phyloP scores from a whole-genome alignment of 1,140 invertebrate genomes.

The Meloidogyne hapla region DNA sequence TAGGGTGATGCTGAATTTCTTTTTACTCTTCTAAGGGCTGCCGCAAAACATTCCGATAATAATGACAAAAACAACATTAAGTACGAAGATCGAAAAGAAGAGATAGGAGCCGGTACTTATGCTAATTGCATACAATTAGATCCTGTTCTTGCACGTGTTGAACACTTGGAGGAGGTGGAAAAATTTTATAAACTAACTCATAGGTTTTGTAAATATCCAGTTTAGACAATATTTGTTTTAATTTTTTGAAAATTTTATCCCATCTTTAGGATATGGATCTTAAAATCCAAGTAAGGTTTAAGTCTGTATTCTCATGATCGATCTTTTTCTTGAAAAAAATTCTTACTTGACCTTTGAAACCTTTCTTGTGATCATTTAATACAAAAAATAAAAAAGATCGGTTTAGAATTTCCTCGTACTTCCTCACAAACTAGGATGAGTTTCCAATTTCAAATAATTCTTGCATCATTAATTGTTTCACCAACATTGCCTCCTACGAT shows the following conservation, averaged over 20 bases:
- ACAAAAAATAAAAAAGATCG: not conserved
- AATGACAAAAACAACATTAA: not conserved
- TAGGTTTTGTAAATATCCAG: no score
- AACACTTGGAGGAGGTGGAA: not conserved
- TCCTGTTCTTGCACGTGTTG: not conserved
- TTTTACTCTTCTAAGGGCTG: conserved; percentile 13
- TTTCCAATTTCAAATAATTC: not conserved
- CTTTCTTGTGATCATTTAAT: not conserved
- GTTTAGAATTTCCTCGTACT: not conserved
- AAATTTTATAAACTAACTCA: not conserved
- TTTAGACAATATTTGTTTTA: no score
- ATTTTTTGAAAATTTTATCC: no score
- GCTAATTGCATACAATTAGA: no score
- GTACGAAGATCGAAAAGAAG: not conserved
- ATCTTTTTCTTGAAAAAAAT: no score
- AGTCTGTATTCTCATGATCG: no score
- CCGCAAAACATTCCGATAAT: conserved; percentile 2
- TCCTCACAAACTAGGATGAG: not conserved
- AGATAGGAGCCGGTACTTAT: not conserved
- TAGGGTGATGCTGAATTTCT: conserved; percentile 26
- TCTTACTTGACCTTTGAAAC: no score
- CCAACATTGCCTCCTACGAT: not conserved
- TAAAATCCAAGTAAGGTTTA: no score
- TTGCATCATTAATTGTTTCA: not conserved
- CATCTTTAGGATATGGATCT: no score